Evolutionary conservation across 2,113 vertebrate species (phyloP), one percentile per base, ranked within the genome.

Genomic region (Clupea harengus): DNA sequence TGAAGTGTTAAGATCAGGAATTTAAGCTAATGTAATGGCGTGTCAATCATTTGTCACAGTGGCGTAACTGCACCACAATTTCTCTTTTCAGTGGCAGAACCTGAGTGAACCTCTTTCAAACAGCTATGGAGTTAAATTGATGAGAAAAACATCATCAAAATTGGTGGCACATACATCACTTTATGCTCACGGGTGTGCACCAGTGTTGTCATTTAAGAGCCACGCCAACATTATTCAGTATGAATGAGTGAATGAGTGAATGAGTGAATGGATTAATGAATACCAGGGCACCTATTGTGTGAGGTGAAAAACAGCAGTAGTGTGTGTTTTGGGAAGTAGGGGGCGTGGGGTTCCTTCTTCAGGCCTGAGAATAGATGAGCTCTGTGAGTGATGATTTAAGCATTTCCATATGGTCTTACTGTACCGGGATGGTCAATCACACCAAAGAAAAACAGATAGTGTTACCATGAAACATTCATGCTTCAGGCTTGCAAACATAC

Each of bases 391-490:
- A 88, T 88, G 91, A 92, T 93, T 92, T 93, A 93, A 92, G 89
- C 92, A 90, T 93, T 89, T 89, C 91, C 91, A 90, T 85, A 85
- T 89, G 90, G 87, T 81, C 84, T 88, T 88, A 89, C 86, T 88
- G 87, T 88, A 89, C 88, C 88, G 86, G 47, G 52, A 46, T 87
- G 88, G 82, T 87, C 39, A 83, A 88, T 89, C 92, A 87, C 89
- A 89, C 89, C 92, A 87, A 91, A 90, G 91, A 90, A 89, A 89
- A 89, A 87, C 86, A 90, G 88, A 60, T 91, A 91, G 87, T 86
- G 91, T 94, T 91, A 92, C 91, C 91, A 92, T 94, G 92, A 93
- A 91, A 91, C 92, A 93, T 93, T 94, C 92, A 93, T 92, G 89
- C 82, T 85, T 89, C 88, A 78, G 32, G n/a, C 54, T 20, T n/a